Evolutionary conservation across 2,797 vertebrate species (phyloP).

Genomic region (Buphagus erythrorhynchus): DNA sequence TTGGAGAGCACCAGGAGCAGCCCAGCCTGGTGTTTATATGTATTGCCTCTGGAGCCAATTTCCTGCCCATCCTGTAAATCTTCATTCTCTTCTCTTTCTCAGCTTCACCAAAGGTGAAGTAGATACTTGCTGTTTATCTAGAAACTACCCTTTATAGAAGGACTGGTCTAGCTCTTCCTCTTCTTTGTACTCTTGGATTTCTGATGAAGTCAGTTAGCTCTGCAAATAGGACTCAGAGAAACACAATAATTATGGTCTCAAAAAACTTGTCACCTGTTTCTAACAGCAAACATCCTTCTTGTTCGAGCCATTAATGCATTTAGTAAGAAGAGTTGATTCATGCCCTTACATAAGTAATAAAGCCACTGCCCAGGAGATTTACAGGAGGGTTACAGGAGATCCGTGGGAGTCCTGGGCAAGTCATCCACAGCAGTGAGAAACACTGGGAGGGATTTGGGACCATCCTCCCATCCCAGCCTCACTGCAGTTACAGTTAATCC

Average conservation of each 20-base stretch:
- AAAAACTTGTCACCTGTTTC: neutral
- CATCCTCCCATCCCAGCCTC: neutral
- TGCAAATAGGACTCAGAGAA: neutral
- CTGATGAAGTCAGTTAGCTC: neutral
- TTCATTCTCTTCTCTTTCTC: conserved; percentile 22
- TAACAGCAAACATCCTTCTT: neutral
- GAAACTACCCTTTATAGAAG: neutral
- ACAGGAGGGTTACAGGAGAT: neutral
- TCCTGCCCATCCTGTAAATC: conserved; percentile 30
- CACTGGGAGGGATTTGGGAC: neutral
- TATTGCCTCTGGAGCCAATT: neutral
- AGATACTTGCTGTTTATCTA: neutral
- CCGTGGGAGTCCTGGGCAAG: neutral
- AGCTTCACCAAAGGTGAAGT: neutral
- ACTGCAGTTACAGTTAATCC: neutral
- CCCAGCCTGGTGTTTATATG: neutral
- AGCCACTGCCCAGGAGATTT: neutral
- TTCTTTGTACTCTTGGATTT: neutral
- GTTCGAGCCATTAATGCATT: rapidly evolving
- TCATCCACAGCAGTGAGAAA: neutral
- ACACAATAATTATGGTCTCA: neutral
- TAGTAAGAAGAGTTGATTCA: neutral
- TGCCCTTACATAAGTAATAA: neutral
- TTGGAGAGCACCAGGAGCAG: neutral
- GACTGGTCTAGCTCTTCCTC: neutral